Conservation (phyloP, 2,113 vertebrate species). For the Arvicanthis niloticus region DNA sequence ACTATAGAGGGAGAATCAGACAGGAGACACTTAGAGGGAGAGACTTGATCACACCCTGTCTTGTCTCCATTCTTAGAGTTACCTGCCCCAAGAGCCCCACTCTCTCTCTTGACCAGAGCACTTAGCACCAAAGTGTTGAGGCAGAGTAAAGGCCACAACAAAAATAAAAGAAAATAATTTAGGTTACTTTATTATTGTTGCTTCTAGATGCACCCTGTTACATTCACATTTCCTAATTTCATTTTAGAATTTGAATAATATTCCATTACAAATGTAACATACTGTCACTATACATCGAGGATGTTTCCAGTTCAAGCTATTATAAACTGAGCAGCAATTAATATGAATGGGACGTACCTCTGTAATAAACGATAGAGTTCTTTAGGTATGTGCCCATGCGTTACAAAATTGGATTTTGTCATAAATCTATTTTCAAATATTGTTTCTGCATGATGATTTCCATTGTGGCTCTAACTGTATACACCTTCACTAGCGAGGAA, state of each 20-base stretch:
- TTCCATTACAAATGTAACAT: background rate
- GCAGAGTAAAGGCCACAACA: too few species aligned
- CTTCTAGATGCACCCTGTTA: background rate
- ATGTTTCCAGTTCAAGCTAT: background rate
- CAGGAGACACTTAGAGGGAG: too few species aligned
- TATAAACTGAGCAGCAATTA: background rate
- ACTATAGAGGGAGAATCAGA: too few species aligned
- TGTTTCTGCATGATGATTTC: background rate
- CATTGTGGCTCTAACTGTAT: background rate
- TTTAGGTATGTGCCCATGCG: background rate
- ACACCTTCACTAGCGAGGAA: background rate
- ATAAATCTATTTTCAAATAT: background rate
- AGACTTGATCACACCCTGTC: too few species aligned
- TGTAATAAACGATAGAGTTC: background rate
- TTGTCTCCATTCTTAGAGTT: too few species aligned
- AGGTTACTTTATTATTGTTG: background rate
- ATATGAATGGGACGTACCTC: background rate
- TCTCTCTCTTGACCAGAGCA: too few species aligned
- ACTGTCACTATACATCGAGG: background rate
- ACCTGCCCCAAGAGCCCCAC: too few species aligned
- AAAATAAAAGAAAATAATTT: background rate
- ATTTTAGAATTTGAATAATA: background rate
- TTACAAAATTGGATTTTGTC: background rate
- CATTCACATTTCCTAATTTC: background rate
- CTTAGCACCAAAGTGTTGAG: too few species aligned